Base-by-base conservation (phyloP, 2,797 vertebrate species). In the Leptatherina wallacei region DNA sequence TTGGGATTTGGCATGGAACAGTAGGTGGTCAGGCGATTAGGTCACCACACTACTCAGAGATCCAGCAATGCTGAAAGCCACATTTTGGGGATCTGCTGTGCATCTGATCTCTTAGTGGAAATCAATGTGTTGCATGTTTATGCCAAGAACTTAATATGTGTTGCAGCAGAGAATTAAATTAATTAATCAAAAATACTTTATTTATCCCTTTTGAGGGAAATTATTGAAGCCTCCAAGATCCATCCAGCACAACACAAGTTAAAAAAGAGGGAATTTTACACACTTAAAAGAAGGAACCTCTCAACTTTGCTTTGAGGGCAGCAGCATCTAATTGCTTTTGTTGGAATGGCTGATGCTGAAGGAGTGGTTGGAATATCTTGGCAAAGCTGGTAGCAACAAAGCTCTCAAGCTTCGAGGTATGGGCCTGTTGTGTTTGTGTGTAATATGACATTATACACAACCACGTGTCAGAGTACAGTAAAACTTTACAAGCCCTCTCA, bases 321-420 rank as follows among this genome's bases (percentile, higher is more conserved):
- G 87, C 76, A 83, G 85, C 73, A 72, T 88, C 88, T 91, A 91
- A 94, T 91, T 92, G 91, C 85, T 89, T 86, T 69, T 89, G 89
- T 84, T 90, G 89, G 89, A 82, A 89, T 62, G 71, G 85, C 67
- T 88, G 83, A 89, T 81, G 71, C 84, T 88, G 88, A 85, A 90
- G 90, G 91, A 94, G 92, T 82, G 92, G 93, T 92, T 77, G 72
- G 87, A 91, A 91, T 83, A 88, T 85, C 82, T 90, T 90, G 88
- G 90, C 76, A 47, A 83, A 75, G 85, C 82, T 77, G 73, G 75
- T 82, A 88, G 89, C 84, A 91, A 91, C 85, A 89, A 90, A 93
- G 79, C 82, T 87, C 80, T 85, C 66, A 73, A 84, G 77, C 77
- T 78, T 78, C 71, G 84, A 89, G 75, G 86, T 82, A 80, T 85